These are phyloP conservation scores for Shinisaurus crocodilurus DNA, from an alignment of 2,113 vertebrate species.

Conservation along the genomic window DNA sequence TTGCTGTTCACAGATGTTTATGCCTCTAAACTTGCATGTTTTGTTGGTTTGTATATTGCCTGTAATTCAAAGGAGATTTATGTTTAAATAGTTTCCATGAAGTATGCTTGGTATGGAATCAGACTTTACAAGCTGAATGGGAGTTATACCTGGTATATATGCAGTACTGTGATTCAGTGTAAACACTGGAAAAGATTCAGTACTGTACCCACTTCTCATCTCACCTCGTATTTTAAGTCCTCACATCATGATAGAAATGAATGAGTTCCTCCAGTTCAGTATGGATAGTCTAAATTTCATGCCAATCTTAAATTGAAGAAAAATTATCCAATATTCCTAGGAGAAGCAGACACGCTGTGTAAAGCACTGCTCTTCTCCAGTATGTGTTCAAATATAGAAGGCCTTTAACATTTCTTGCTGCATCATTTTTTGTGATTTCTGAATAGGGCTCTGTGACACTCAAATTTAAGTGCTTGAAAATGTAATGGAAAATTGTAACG, in stretches of 20 bases:
- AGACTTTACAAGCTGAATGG: conserved; percentile 72
- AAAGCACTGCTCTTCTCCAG: not conserved
- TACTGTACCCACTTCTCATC: conserved; percentile 63
- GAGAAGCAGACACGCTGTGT: conserved; percentile 42
- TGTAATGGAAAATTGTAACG: conserved; percentile 67
- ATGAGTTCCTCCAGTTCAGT: conserved; percentile 19
- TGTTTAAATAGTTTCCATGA: conserved; percentile 71
- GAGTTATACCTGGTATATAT: conserved; percentile 57
- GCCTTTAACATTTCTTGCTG: conserved; percentile 43
- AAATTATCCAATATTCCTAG: conserved; percentile 20
- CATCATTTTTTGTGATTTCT: conserved; percentile 15
- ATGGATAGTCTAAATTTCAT: not conserved
- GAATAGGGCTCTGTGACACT: conserved; percentile 53
- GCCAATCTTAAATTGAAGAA: not conserved
- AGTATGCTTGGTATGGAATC: conserved; percentile 66
- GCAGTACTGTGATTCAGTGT: conserved; percentile 68
- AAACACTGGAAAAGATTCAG: conserved; percentile 59
- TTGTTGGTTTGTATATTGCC: conserved; percentile 57
- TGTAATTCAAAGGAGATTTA: conserved; percentile 66
- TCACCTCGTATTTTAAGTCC: conserved; percentile 72
- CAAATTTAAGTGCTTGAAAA: conserved; percentile 60
- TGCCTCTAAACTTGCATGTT: conserved; percentile 51
- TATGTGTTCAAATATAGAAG: conserved; percentile 51
- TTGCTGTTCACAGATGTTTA: conserved; percentile 49
- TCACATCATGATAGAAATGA: conserved; percentile 66